phyloP scores from a whole-genome alignment of 2,888 invertebrate genomes.

The Drosophila meridiana region DNA sequence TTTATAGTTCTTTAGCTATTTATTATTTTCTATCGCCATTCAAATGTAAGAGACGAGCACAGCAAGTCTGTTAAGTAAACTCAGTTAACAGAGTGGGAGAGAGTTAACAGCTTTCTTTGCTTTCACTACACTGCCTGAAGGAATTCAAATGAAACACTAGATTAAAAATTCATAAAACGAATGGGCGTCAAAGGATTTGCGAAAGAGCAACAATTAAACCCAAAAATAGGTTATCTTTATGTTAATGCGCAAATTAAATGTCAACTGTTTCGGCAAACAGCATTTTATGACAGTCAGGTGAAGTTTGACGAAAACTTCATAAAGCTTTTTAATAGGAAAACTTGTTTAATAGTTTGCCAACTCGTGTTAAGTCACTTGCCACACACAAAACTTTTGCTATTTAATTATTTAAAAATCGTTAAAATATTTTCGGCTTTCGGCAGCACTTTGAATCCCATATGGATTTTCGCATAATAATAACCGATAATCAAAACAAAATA shows the following conservation, averaged over 20 bases:
- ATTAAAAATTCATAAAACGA: slow-evolving; percentile 34
- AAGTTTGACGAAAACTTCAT: background rate
- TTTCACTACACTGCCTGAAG: slow-evolving; percentile 10
- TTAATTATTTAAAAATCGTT: slow-evolving; percentile 40
- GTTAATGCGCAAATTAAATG: background rate
- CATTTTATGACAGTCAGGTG: background rate
- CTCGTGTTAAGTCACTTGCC: background rate
- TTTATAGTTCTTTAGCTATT: background rate
- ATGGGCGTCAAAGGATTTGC: slow-evolving; percentile 2
- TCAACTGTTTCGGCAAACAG: background rate
- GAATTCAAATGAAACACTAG: slow-evolving; percentile 23
- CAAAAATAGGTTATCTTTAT: background rate
- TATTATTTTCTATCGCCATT: background rate
- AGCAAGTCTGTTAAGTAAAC: slow-evolving; percentile 14
- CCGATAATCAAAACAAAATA: slow-evolving; percentile 74
- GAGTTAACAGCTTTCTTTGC: slow-evolving; percentile 10
- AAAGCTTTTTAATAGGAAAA: slow-evolving; percentile 3
- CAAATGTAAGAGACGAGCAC: slow-evolving; percentile 11
- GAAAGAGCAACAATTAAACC: slow-evolving; percentile 9
- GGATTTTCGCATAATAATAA: slow-evolving; percentile 61
- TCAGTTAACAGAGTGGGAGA: slow-evolving; percentile 25
- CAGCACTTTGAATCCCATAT: slow-evolving; percentile 29
- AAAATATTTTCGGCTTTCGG: slow-evolving; percentile 20
- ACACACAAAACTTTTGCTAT: slow-evolving; percentile 6
- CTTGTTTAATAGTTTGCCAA: background rate